Evolutionary conservation across 2,113 vertebrate genomes (phyloP).

Genomic region (Anoplopoma fimbria): DNA sequence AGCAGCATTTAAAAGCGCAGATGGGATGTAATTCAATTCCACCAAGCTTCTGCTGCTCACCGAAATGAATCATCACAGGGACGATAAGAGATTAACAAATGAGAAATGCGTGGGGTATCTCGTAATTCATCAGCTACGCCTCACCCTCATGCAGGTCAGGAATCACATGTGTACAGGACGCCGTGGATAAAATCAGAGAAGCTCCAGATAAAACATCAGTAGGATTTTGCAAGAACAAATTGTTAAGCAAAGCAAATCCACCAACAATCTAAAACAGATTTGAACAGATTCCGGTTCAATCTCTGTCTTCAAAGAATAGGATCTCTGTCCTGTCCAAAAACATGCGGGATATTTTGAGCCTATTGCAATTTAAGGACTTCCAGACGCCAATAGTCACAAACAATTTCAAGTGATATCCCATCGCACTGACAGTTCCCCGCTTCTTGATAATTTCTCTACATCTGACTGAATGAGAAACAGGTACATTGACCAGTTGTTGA

Average conservation of each 20-base stretch:
- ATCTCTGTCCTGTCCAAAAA: neutral
- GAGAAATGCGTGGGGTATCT: neutral
- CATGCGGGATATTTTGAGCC: neutral
- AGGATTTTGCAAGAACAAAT: neutral
- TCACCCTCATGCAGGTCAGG: neutral
- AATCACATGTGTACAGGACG: conserved; percentile 21
- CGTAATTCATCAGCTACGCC: neutral
- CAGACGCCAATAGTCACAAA: neutral
- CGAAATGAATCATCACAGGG: neutral
- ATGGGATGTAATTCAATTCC: conserved; percentile 47
- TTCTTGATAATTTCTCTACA: neutral
- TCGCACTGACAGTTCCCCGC: no score
- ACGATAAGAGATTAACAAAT: neutral
- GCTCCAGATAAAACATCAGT: neutral
- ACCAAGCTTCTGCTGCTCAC: neutral
- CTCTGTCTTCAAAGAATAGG: neutral
- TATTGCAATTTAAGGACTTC: neutral
- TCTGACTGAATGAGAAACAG: neutral
- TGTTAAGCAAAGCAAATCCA: neutral
- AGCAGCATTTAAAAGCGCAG: conserved; percentile 36
- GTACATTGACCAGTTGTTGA: neutral
- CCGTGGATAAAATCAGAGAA: neutral
- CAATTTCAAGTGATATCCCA: neutral
- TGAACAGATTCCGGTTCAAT: neutral
- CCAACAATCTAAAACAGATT: neutral